phyloP scores from a whole-genome alignment of 2,797 vertebrate species.

The Carapus acus region DNA sequence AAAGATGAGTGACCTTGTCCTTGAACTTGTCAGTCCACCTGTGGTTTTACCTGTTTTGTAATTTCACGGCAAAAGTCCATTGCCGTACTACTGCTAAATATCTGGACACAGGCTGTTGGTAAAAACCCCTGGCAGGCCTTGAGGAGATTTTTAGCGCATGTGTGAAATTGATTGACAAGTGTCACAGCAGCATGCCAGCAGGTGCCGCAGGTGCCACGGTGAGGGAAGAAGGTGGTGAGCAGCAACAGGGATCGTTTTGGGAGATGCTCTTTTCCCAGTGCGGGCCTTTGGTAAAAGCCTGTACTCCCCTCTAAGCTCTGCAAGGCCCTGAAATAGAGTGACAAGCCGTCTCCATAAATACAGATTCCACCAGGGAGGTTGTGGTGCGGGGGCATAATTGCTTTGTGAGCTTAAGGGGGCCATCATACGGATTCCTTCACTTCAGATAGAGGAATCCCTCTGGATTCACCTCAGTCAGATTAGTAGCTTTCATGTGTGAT shows the following conservation, averaged over 20 bases:
- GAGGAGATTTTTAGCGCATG: no score
- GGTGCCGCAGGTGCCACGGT: conserved; percentile 31
- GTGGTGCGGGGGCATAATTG: conserved; percentile 62
- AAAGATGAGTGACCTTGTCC: no score
- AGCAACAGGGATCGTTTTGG: conserved; percentile 32
- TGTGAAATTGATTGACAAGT: conserved; percentile 6
- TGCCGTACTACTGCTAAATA: no score
- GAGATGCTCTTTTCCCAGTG: conserved; percentile 65
- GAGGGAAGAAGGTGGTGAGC: conserved; percentile 17
- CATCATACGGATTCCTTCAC: conserved; percentile 42
- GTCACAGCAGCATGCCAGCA: neutral
- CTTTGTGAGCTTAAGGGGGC: conserved; percentile 48
- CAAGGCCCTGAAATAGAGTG: conserved; percentile 69
- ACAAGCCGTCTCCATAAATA: conserved; percentile 72
- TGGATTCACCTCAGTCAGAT: conserved; percentile 17
- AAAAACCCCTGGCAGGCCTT: no score
- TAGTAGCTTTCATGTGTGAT: conserved; percentile 22
- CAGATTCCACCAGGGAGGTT: conserved; percentile 50
- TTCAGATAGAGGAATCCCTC: conserved; percentile 26
- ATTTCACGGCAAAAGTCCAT: no score
- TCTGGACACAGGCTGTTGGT: no score
- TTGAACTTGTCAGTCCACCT: no score
- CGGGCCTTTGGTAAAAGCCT: conserved; percentile 43
- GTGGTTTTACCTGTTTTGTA: no score
- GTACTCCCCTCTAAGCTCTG: conserved; percentile 52